Evolutionary conservation across 2,888 invertebrate species (phyloP), one percentile per base, ranked within the genome.

Genomic region (Zootermopsis nevadensis): DNA sequence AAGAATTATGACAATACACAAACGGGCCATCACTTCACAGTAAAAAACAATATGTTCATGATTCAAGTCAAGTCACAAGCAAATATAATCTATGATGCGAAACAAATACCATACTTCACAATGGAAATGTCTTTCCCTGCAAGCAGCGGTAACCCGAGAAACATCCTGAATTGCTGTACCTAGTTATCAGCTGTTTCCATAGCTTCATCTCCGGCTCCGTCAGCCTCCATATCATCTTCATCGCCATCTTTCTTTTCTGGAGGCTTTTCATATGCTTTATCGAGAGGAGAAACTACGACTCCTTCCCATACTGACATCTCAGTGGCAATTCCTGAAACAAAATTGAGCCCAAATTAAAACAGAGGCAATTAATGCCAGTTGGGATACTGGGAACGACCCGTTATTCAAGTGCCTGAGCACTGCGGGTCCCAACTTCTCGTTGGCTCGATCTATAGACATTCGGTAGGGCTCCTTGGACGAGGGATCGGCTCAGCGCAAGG

Each of bases 291-390:
- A 0, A 99, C 98, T 0, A 98, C 97, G 2, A 99, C 97, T 0
- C 98, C 98, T 88, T 98, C 96, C 98, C 98, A 98, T 30, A 98
- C 97, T 0, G 97, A 97, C 94, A 98, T 97, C 90, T 98, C 98
- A 0, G 95, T 93, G 15, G 95, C 94, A 82, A 96, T 93, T 83
- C 91, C 92, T 91, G 84, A n/a, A 74, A 74, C 24, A 74, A 38
- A 2, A 60, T 4, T 38, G 4, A 38, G 4, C 6, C 38, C 38
- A 38, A 38, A 10, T 38, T n/a, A n/a, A n/a, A n/a, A n/a, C n/a
- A n/a, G n/a, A n/a, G n/a, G n/a, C n/a, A n/a, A n/a, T n/a, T n/a
- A n/a, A n/a, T n/a, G n/a, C n/a, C n/a, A n/a, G n/a, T n/a, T n/a
- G n/a, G n/a, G n/a, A n/a, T n/a, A n/a, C n/a, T n/a, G n/a, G n/a